Conservation (phyloP, 2,113 vertebrate genomes). For the Charina bottae region DNA sequence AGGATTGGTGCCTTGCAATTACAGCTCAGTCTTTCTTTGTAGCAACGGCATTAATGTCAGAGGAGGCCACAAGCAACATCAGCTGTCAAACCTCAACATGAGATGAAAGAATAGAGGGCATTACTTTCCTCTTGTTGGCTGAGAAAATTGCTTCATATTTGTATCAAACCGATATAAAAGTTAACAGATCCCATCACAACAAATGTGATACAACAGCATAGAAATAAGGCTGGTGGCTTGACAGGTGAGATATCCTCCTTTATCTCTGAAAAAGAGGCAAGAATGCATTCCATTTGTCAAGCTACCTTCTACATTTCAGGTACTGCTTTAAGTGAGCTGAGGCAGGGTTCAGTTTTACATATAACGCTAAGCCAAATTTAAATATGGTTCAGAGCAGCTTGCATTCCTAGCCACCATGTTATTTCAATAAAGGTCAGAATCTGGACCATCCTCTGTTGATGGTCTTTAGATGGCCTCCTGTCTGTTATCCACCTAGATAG, state of each 20-base stretch:
- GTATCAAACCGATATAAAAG: constrained; percentile 39
- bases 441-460: not conserved
- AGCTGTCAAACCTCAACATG: constrained; percentile 21
- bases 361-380: not conserved
- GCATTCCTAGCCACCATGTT: not conserved
- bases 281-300: constrained; percentile 4
- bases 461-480: not conserved
- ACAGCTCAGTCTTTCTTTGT: constrained; percentile 30
- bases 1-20: constrained; percentile 21
- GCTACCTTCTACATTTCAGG: not conserved
- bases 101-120: constrained; percentile 6
- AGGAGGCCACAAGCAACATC: constrained; percentile 48
- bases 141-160: constrained; percentile 38
- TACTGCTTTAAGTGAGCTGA: not conserved
- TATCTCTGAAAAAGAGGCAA: constrained; percentile 3
- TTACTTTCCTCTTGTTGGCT: constrained; percentile 28
- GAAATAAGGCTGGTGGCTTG: constrained; percentile 22
- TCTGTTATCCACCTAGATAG: not conserved
- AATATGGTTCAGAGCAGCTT: not conserved
- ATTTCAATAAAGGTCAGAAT: not conserved
- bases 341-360: not conserved
- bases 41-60: not conserved
- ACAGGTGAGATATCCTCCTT: constrained; percentile 1
- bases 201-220: constrained; percentile 50
- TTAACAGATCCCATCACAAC: constrained; percentile 52